phyloP scores from a whole-genome alignment of 2,888 invertebrate genomes.

The Therioaphis trifolii region DNA sequence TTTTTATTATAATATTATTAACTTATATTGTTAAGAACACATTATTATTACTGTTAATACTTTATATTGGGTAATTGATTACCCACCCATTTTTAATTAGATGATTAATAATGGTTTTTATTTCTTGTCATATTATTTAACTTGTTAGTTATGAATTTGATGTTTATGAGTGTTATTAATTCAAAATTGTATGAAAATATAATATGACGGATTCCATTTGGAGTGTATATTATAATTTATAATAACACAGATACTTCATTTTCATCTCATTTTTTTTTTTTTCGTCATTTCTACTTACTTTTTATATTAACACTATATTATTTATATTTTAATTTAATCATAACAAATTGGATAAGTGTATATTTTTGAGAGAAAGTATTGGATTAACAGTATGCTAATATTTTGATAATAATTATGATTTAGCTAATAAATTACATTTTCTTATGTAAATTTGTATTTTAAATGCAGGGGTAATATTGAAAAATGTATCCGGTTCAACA shows the following conservation, averaged over 20 bases:
- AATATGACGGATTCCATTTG: not conserved
- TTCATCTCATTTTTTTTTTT: no score
- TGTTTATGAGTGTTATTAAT: not conserved
- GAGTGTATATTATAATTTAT: not conserved
- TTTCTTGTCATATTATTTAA: not conserved
- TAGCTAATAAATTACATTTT: no score
- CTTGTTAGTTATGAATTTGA: not conserved
- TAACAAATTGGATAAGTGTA: not conserved
- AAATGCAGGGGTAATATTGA: not conserved
- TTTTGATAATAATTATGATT: no score
- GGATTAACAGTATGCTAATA: no score
- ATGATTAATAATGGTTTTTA: not conserved
- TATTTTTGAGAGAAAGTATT: not conserved
- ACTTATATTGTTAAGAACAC: not conserved
- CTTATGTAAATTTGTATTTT: no score
- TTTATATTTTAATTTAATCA: not conserved
- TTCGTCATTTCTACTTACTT: not conserved
- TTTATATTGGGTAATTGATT: no score
- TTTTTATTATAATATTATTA: not conserved
- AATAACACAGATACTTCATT: not conserved
- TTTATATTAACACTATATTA: no score
- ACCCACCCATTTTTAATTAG: not conserved
- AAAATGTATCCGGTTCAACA: conserved; percentile 13
- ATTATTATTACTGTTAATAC: not conserved
- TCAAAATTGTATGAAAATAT: not conserved